Conservation (phyloP, 2,113 vertebrate genomes). For the Epinephelus cyanopodus region DNA sequence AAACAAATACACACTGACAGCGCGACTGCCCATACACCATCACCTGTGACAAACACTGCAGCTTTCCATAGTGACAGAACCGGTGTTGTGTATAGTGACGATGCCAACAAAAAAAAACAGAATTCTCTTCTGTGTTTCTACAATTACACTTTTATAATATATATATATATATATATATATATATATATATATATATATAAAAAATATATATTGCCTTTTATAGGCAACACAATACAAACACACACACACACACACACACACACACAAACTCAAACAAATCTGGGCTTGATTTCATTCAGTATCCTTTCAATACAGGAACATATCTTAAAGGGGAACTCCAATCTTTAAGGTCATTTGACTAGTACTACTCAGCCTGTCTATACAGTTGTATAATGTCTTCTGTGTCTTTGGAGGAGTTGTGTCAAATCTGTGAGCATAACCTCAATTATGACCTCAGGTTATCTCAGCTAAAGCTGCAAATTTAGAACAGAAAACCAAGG, state of each 20-base stretch:
- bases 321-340: constrained; percentile 12
- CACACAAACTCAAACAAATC: too few relatives aligned
- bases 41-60: constrained; percentile 54
- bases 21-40: constrained; percentile 19
- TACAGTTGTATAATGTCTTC: neutral
- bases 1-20: constrained; percentile 63
- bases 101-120: neutral
- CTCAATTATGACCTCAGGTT: neutral
- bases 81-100: neutral
- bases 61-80: neutral
- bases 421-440: too few relatives aligned
- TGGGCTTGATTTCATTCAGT: neutral
- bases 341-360: neutral
- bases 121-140: neutral
- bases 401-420: too few relatives aligned
- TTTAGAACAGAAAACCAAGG: neutral
- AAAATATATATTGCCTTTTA: too few relatives aligned
- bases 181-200: too few relatives aligned
- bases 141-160: neutral
- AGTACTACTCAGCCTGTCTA: neutral
- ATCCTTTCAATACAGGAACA: constrained; percentile 39
- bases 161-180: too few relatives aligned
- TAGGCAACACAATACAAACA: neutral
- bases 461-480: neutral
- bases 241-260: neutral